Evolutionary conservation across 1,140 invertebrate species (phyloP).

Genomic region (Bombus polaris): DNA sequence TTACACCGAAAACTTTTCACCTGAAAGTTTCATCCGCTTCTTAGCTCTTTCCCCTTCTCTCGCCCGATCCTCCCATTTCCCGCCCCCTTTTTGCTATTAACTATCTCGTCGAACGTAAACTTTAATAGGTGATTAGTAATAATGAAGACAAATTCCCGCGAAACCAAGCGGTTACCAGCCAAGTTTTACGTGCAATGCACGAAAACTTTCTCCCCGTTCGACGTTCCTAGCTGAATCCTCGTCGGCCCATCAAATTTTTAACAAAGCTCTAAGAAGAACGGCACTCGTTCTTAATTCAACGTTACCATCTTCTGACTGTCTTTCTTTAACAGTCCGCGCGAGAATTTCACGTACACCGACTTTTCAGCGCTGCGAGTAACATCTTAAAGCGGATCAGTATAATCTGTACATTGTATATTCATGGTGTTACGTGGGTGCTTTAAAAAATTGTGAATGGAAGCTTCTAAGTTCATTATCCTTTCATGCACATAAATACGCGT

Average conservation of each 20-base stretch:
- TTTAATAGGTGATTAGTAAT: conserved; percentile 64
- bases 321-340: background rate
- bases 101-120: conserved; percentile 48
- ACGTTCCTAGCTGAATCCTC: background rate
- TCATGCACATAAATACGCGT: too few relatives aligned
- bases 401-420: too few relatives aligned
- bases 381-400: too few relatives aligned
- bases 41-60: conserved; percentile 4
- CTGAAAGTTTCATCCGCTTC: conserved; percentile 54
- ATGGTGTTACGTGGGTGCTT: too few relatives aligned
- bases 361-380: too few relatives aligned
- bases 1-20: conserved; percentile 48
- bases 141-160: conserved; percentile 59
- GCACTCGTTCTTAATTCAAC: background rate
- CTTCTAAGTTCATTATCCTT: background rate
- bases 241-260: conserved; percentile 25
- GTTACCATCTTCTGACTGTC: background rate
- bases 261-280: background rate
- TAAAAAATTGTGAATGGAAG: background rate
- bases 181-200: conserved; percentile 34
- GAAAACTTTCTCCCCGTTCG: conserved; percentile 31
- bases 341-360: background rate
- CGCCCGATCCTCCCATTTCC: too few relatives aligned
- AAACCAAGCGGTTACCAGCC: conserved; percentile 37
- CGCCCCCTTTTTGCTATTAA: conserved; percentile 53